Evolutionary conservation across 2,888 invertebrate genomes (phyloP), one percentile per base, ranked within the genome.

Genomic region (Leptinotarsa rubiginosa): DNA sequence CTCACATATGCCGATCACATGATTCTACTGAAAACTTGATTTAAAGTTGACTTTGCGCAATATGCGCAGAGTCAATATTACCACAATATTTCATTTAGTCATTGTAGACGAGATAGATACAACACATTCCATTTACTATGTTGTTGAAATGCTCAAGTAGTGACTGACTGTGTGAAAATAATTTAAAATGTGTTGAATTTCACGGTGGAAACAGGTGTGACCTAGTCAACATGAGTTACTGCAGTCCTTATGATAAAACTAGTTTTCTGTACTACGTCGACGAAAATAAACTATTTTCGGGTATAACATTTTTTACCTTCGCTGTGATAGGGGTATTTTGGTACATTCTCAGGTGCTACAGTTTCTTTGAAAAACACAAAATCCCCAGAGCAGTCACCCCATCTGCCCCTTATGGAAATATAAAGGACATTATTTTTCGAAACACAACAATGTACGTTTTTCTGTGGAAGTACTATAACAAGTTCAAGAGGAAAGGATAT

Each of bases 401-500:
- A 10, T 75, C 52, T 12, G 80, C 81, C 31, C 83, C 83, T 7
- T 81, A 78, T 65, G 83, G 83, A n/a, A 80, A 83, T 72, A 73
- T 83, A 18, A 76, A 77, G 47, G 81, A 81, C 67, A 79, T 83
- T 13, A 18, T 81, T 31, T 75, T 75, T n/a, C 59, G 75, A 62
- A 67, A 77, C 3, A 78, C 70, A 47, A 75, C 78, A 1, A 62
- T 83, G 65, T 80, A 81, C 65, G 70, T 78, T 49, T 77, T 77
- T 41, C 67, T 83, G 52, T 82, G 82, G 82, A 81, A 80, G 54
- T 78, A 81, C 65, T 77, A 82, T 68, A 82, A 81, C 54, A 72
- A 77, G 65, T 81, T 82, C 70, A 83, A 81, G 64, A 78, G 77
- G 52, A 78, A 80, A 65, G 72, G 75, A 13, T 77, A 69, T 47